These are phyloP conservation scores for Plutomurus gul DNA, from an alignment of 1,140 invertebrate species.

Conservation along the genomic window DNA sequence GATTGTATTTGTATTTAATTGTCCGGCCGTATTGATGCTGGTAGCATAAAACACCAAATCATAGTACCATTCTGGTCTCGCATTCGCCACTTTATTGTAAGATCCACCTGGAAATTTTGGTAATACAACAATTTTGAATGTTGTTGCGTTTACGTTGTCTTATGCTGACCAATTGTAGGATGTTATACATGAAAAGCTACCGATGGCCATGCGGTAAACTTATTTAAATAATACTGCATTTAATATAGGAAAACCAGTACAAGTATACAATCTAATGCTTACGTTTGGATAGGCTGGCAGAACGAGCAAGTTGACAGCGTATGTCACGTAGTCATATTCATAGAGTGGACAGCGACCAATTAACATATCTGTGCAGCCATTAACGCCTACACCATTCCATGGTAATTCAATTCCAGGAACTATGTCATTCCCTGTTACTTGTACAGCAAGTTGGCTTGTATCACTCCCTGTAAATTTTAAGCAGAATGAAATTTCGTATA, in stretches of 20 bases:
- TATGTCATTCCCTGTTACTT: background rate
- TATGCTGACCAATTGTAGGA: background rate
- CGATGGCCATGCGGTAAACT: background rate
- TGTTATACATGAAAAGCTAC: background rate
- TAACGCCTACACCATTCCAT: background rate
- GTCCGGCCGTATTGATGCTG: background rate
- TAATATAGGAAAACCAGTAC: too few relatives aligned
- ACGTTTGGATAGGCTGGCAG: background rate
- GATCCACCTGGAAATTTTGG: background rate
- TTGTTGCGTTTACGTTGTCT: too few relatives aligned
- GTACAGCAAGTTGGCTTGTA: background rate
- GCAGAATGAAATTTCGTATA: too few relatives aligned
- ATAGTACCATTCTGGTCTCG: background rate
- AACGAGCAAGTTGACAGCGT: background rate
- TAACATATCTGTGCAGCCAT: background rate
- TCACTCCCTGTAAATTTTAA: background rate
- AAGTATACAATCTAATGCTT: background rate
- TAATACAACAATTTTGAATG: too few relatives aligned
- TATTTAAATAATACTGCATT: background rate
- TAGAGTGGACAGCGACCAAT: background rate
- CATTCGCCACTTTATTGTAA: conserved; percentile 25
- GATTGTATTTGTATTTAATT: too few relatives aligned
- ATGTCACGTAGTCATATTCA: background rate
- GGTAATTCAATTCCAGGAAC: background rate
- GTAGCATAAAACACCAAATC: conserved; percentile 4